Evolutionary conservation across 2,797 vertebrate species (phyloP).

Genomic region (Sebastes minor): DNA sequence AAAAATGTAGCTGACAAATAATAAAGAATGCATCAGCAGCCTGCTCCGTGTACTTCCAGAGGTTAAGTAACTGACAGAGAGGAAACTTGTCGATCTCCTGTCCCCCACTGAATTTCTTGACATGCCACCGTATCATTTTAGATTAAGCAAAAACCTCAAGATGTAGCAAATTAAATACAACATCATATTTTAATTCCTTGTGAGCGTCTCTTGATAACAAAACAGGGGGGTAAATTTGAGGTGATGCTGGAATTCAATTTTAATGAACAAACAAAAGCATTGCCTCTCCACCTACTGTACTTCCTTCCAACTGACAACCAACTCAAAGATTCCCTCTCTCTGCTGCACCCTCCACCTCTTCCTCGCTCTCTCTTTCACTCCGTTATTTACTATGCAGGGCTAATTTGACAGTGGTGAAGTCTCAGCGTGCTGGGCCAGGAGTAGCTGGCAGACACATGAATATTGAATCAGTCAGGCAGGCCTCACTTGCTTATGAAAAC

Average conservation of each 20-base stretch:
- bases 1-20: slow-evolving; percentile 1
- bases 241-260: slow-evolving; percentile 68
- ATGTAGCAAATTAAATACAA: slow-evolving; percentile 32
- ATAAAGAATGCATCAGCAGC: slow-evolving; percentile 12
- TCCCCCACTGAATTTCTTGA: background rate
- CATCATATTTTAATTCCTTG: slow-evolving; percentile 21
- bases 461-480: slow-evolving; percentile 90
- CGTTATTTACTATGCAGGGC: slow-evolving; percentile 87
- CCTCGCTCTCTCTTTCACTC: slow-evolving; percentile 55
- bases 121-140: slow-evolving; percentile 22
- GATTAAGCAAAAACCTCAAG: slow-evolving; percentile 18
- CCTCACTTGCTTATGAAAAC: slow-evolving; percentile 91
- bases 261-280: slow-evolving; percentile 79
- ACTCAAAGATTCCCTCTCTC: slow-evolving; percentile 69
- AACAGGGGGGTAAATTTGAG: slow-evolving; percentile 43
- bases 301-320: slow-evolving; percentile 80
- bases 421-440: slow-evolving; percentile 83
- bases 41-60: background rate
- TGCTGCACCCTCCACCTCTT: slow-evolving; percentile 45
- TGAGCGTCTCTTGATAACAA: slow-evolving; percentile 26
- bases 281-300: slow-evolving; percentile 69
- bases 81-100: slow-evolving; percentile 24
- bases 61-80: slow-evolving; percentile 37
- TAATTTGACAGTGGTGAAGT: slow-evolving; percentile 87
- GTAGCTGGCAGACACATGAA: slow-evolving; percentile 91